Percentiles rank a stretch among this genome's conserved stretches.
Evolutionary conservation across 2,888 invertebrate species (phyloP).

Genomic region (Gymnoscelis rufifasciata): DNA sequence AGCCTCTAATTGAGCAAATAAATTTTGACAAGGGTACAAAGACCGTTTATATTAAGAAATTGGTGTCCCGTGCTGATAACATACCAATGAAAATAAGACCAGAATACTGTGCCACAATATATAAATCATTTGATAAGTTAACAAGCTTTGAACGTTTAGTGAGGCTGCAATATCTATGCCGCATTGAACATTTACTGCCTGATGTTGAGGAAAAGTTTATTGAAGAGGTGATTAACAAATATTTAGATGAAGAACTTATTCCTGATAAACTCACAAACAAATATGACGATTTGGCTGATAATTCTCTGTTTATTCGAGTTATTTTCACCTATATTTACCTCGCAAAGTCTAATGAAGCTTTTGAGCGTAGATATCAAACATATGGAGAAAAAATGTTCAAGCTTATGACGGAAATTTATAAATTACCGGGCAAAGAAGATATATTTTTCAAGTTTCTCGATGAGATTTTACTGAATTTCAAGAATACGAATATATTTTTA

Average conservation of each 20-base stretch:
- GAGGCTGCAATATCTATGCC: conserved; percentile 23
- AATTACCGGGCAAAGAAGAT: neutral
- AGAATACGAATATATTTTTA: conserved; percentile 44
- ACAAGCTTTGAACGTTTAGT: conserved; percentile 16
- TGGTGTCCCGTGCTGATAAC: conserved; percentile 19
- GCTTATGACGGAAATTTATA: conserved; percentile 26
- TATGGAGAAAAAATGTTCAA: conserved; percentile 40
- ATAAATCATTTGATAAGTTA: conserved; percentile 27
- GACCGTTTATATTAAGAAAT: neutral
- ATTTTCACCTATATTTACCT: conserved; percentile 46
- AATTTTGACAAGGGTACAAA: conserved; percentile 24
- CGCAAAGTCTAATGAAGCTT: conserved; percentile 34
- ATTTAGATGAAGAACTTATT: conserved; percentile 19
- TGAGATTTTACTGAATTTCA: conserved; percentile 35
- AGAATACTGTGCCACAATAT: conserved; percentile 44
- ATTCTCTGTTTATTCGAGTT: conserved; percentile 35
- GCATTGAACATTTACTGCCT: conserved; percentile 27
- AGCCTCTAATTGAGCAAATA: conserved; percentile 35
- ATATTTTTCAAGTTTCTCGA: conserved; percentile 23
- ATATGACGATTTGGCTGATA: conserved; percentile 17
- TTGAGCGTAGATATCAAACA: conserved; percentile 32
- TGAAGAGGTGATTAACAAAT: conserved; percentile 10
- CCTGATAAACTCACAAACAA: conserved; percentile 20
- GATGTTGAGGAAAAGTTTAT: conserved; percentile 15
- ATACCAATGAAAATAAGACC: conserved; percentile 39